Conservation (phyloP, 2,797 vertebrate genomes). For the Brotogeris chrysoptera region DNA sequence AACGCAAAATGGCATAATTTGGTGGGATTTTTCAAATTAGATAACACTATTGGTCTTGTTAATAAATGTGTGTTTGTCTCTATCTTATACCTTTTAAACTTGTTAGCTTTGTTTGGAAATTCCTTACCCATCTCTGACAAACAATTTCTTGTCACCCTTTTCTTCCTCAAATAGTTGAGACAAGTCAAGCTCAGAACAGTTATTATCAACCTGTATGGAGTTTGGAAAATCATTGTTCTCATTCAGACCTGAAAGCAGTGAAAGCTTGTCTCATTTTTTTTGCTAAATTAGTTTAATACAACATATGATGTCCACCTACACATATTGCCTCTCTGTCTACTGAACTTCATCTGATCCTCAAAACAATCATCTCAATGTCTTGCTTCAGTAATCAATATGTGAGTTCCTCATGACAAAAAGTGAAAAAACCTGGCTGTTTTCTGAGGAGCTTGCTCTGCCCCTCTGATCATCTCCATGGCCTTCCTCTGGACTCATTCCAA, state of each 20-base stretch:
- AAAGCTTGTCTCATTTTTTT: background rate
- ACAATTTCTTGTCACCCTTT: background rate
- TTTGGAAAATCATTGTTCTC: background rate
- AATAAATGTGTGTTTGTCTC: background rate
- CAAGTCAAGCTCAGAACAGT: background rate
- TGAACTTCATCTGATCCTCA: background rate
- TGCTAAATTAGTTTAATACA: background rate
- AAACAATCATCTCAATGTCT: background rate
- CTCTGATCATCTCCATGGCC: background rate
- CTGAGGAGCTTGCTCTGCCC: background rate
- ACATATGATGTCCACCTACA: background rate
- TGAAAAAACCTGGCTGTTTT: background rate
- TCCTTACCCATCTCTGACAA: background rate
- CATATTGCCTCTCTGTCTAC: background rate
- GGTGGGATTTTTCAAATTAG: background rate
- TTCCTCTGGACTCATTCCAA: background rate
- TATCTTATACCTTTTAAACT: background rate
- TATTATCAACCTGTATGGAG: background rate
- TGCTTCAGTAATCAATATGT: background rate
- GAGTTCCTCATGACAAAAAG: background rate
- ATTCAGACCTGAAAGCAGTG: background rate
- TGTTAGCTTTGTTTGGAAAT: background rate
- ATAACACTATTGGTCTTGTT: fast-evolving
- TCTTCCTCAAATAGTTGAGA: background rate
- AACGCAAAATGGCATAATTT: background rate